Base-by-base conservation (phyloP, 2,797 vertebrate species). In the Micrastur ruficollis region DNA sequence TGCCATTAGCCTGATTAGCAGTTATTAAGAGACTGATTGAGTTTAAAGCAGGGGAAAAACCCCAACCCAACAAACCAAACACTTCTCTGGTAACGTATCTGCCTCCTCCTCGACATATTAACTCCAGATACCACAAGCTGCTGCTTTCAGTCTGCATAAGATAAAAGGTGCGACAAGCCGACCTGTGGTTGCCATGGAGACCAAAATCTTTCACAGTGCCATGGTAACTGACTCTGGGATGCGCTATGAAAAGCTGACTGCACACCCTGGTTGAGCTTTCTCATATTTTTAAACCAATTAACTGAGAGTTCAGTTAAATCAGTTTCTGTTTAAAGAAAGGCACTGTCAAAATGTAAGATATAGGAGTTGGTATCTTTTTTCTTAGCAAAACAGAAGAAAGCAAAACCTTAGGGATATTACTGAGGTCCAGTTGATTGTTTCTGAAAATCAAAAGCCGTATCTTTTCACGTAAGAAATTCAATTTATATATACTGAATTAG, bases 141-240 rank as follows among this genome's bases (percentile, higher is more conserved):
- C 89, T 92, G 79, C 76, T 93, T 22, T 38, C 87, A 67, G 94
- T 56, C 96, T 93, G 91, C 95, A 50, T 46, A 68, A 93, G 97
- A 97, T 92, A 73, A 88, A 97, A 98, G 97, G 97, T 97, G 95
- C 67, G 68, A 97, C 63, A 52, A 96, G 97, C 96, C 79, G 87
- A 97, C 97, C 97, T 96, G 96, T 66, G 86, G 97, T 98, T 98
- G 96, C 98, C 94, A 98, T 98, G 97, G 98, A 82, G 95, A 98
- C 97, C 89, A 79, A 65, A 97, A 97, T 98, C 95, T 81, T 97
- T 97, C 70, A 26, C 89, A 97, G 94, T 55, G 56, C 98, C 96
- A 98, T 98, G 97, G 98, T 91, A 98, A 98, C 98, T 81, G 96
- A 92, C 93, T 98, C 93, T 3, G 47, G 93, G 96, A 97, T 95